Base-by-base conservation (phyloP, 2,113 vertebrate genomes). In the Syrrhaptes paradoxus region DNA sequence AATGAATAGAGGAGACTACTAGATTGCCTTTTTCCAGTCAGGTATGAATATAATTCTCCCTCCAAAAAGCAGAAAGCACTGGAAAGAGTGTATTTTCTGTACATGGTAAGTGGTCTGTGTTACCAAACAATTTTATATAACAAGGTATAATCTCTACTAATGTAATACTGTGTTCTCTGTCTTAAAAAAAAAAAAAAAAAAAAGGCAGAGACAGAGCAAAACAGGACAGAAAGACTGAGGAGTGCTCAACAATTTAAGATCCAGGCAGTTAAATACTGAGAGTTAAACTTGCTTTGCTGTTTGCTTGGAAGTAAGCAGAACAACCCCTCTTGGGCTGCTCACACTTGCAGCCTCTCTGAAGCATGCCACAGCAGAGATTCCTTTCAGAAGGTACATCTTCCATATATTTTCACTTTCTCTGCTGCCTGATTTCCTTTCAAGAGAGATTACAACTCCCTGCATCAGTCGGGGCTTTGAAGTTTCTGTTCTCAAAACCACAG, bases 381-480 rank as follows among this genome's bases (percentile, higher is more conserved):
- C 52, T 90, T 86, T 83, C 88, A 92, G 93, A 88, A 93, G 61
- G 76, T 43, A 24, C 49, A 77, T 45, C 57, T 75, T 65, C 79
- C 21, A 16, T 17, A 62, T 22, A 90, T 29, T 86, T 67, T 90
- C 83, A 81, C 59, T 71, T 93, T 63, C 65, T 80, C 65, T 93
- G 57, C 73, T 75, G 90, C 86, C 41, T 68, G 72, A 90, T 89
- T 89, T 93, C 74, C 82, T 95, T 94, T 82, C 80, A 85, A 90
- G 76, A 92, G 62, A 92, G 75, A 93, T 92, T 95, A 92, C 31
- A 93, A 66, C 28, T 88, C 73, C 85, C 76, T 86, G 57, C 73
- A 90, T 54, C 85, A 89, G 87, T 82, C 0, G 15, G 84, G 66
- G 72, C 93, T 96, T 96, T 96, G 85, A 96, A 95, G 88, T 62